Percentiles rank a stretch among this genome's conserved stretches.
Conservation (phyloP, 1,140 invertebrate genomes). For the Chrysomallon squamiferum region DNA sequence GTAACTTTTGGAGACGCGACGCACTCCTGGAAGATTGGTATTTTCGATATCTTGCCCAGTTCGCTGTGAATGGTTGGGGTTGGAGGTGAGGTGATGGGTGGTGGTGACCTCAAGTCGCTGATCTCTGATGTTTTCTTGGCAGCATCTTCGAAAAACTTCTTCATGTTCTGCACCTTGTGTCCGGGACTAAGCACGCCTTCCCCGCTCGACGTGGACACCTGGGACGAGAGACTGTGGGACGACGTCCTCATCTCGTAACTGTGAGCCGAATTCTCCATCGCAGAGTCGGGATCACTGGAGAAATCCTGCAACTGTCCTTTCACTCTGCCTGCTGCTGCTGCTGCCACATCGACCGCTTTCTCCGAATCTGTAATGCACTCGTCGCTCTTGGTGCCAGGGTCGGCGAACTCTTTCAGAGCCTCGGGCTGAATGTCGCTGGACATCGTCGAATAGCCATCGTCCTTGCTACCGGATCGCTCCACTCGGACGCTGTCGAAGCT, state of each 20-base stretch:
- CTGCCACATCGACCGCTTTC: neutral
- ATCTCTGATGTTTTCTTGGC: slow-evolving; percentile 22
- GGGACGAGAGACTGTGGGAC: slow-evolving; percentile 37
- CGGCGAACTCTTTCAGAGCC: slow-evolving; percentile 44
- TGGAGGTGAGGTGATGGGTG: neutral
- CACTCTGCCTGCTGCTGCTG: neutral
- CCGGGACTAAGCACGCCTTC: slow-evolving; percentile 23
- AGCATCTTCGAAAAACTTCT: slow-evolving; percentile 42
- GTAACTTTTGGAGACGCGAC: neutral
- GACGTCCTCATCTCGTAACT: slow-evolving; percentile 37
- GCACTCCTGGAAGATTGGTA: too few species aligned
- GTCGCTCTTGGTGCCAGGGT: slow-evolving; percentile 17
- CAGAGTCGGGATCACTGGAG: slow-evolving; percentile 30
- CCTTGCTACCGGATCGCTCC: slow-evolving; percentile 72
- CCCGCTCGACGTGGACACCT: slow-evolving; percentile 20
- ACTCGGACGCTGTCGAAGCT: slow-evolving; percentile 46
- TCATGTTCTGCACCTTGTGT: slow-evolving; percentile 40
- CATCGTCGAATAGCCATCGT: slow-evolving; percentile 90
- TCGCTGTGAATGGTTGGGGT: neutral
- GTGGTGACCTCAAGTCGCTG: neutral
- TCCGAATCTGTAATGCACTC: neutral
- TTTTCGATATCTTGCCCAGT: too few species aligned
- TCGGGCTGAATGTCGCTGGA: slow-evolving; percentile 79
- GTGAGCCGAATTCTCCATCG: slow-evolving; percentile 40
- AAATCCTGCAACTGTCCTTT: neutral